Evolutionary conservation across 2,797 vertebrate species (phyloP).

Genomic region (Xerus rutilus): DNA sequence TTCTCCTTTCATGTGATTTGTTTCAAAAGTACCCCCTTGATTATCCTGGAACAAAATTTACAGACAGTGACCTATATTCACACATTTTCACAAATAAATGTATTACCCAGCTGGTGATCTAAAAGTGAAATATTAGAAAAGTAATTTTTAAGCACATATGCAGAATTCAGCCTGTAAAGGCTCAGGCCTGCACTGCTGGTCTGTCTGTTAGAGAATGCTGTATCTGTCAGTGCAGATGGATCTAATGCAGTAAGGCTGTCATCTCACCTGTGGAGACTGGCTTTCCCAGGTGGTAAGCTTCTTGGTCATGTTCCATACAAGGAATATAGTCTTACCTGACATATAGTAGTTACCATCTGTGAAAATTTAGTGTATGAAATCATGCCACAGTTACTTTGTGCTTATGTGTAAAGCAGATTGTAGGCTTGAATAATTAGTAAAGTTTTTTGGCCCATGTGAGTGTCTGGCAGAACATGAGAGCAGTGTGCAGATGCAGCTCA

Average conservation of each 20-base stretch:
- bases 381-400: background rate
- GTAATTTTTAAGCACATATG: background rate
- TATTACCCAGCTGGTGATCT: background rate
- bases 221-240: background rate
- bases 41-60: background rate
- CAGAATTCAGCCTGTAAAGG: background rate
- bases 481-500: background rate
- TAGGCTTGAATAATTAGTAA: background rate
- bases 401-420: background rate
- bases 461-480: background rate
- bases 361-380: conserved; percentile 1
- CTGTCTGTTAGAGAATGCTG: background rate
- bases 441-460: background rate
- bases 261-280: accelerated
- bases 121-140: background rate
- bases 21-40: background rate
- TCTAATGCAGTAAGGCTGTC: background rate
- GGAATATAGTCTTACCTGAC: background rate
- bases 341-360: background rate
- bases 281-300: background rate
- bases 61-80: background rate
- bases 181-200: accelerated
- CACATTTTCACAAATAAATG: conserved; percentile 10
- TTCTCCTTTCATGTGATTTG: background rate
- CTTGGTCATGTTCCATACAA: background rate